A percentile compares a stretch with the other conserved stretches of the same genome.
Evolutionary conservation across 2,113 vertebrate species (phyloP).

Genomic region (Mus spicilegus): DNA sequence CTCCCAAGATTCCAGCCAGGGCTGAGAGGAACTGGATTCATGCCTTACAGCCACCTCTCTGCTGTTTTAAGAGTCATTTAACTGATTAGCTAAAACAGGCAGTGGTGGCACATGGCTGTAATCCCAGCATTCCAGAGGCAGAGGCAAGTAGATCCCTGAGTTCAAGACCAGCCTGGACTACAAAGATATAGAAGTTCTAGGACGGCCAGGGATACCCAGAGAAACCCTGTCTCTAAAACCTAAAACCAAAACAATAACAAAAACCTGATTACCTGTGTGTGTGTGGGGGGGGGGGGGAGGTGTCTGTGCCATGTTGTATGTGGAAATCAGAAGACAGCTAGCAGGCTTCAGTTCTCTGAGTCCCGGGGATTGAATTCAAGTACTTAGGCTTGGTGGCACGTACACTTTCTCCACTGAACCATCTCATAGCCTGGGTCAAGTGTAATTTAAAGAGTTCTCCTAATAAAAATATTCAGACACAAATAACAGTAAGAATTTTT

Average conservation of each 20-base stretch:
- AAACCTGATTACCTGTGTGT: background rate
- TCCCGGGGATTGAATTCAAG: background rate
- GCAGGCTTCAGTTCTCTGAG: background rate
- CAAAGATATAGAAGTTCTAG: background rate
- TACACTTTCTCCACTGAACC: background rate
- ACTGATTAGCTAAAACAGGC: background rate
- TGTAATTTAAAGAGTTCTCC: background rate
- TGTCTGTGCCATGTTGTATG: background rate
- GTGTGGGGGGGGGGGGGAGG: fast-evolving
- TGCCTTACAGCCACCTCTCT: background rate
- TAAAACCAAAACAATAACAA: background rate
- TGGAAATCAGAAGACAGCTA: background rate
- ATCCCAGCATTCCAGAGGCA: background rate
- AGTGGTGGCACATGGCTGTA: background rate
- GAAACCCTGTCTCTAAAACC: background rate
- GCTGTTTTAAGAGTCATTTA: background rate
- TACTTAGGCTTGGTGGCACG: too few species aligned
- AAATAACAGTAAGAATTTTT: conserved; percentile 1
- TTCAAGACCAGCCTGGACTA: background rate
- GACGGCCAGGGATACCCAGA: background rate
- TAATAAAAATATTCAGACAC: background rate
- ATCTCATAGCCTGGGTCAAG: background rate
- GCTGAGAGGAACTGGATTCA: background rate
- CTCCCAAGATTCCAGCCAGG: background rate
- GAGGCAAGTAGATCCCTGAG: background rate